Conservation (phyloP, 2,797 vertebrate species). For the Sebastes diploproa region DNA sequence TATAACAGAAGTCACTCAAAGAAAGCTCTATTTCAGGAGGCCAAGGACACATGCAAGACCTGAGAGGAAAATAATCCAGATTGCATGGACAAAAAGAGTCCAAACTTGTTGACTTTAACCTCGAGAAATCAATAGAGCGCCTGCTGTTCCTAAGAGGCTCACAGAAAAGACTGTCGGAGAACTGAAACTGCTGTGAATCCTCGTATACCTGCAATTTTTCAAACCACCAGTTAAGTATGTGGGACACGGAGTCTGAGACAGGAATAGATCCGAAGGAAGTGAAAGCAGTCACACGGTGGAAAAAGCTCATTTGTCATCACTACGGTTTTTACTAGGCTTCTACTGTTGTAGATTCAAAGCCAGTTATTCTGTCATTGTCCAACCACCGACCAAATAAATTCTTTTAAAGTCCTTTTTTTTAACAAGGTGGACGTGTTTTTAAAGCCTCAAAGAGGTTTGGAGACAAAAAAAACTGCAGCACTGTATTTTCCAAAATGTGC, state of each 20-base stretch:
- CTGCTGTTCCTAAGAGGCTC: background rate
- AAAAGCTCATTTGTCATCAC: conserved; percentile 67
- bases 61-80: background rate
- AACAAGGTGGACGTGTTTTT: conserved; percentile 9
- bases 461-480: conserved; percentile 20
- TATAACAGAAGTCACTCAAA: conserved; percentile 5
- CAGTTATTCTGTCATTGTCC: conserved; percentile 40
- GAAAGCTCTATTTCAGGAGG: background rate
- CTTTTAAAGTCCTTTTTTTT: conserved; percentile 39
- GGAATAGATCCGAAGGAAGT: conserved; percentile 64
- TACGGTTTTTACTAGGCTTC: conserved; percentile 35
- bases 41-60: background rate
- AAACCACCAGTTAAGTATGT: conserved; percentile 36
- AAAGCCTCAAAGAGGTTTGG: conserved; percentile 17
- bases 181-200: background rate
- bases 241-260: conserved; percentile 47
- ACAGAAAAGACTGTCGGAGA: background rate
- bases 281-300: conserved; percentile 62
- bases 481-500: conserved; percentile 32
- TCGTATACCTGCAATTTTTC: conserved; percentile 42
- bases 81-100: background rate
- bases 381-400: conserved; percentile 50
- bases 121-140: background rate
- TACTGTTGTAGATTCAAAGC: conserved; percentile 28
- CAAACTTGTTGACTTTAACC: background rate